Evolutionary conservation across 1,140 invertebrate genomes (phyloP).

Genomic region (Frieseomelitta varia): DNA sequence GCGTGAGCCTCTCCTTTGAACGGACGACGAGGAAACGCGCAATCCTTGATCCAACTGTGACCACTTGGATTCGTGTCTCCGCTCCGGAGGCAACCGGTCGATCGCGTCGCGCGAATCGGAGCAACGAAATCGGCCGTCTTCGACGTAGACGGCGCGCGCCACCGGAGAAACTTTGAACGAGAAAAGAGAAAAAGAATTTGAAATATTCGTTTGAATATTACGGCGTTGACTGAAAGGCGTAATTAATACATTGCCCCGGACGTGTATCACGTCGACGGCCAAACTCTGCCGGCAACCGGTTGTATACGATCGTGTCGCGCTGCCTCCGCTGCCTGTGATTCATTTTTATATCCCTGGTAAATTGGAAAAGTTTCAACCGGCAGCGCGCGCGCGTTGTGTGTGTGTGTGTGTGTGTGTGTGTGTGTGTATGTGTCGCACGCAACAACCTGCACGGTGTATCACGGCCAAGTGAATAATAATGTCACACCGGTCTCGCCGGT

Average conservation of each 20-base stretch:
- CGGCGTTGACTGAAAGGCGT: neutral
- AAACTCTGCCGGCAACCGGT: neutral
- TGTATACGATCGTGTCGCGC: neutral
- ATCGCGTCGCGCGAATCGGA: slow-evolving; percentile 3
- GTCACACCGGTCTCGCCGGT: neutral
- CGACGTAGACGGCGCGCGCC: neutral
- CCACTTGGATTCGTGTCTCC: slow-evolving; percentile 28
- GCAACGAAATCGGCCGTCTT: neutral
- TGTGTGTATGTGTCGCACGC: neutral
- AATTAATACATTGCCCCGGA: slow-evolving; percentile 25
- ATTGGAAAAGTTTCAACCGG: slow-evolving; percentile 32
- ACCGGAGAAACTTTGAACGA: too few species aligned
- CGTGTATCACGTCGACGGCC: slow-evolving; percentile 5
- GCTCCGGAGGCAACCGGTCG: neutral
- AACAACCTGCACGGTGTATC: neutral
- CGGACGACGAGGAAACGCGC: neutral
- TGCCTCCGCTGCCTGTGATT: slow-evolving; percentile 4
- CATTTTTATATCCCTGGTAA: slow-evolving; percentile 28
- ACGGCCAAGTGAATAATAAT: slow-evolving; percentile 10
- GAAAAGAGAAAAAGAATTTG: slow-evolving; percentile 6
- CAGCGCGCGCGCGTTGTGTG: too few species aligned
- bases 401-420: too few species aligned
- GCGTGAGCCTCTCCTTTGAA: neutral
- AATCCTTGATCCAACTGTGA: slow-evolving; percentile 32
- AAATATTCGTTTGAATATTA: slow-evolving; percentile 22